A percentile compares a stretch with the other conserved stretches of the same genome.
These are phyloP conservation scores for Neocrepidodera transversa DNA, from an alignment of 2,888 invertebrate species.

Conservation along the genomic window DNA sequence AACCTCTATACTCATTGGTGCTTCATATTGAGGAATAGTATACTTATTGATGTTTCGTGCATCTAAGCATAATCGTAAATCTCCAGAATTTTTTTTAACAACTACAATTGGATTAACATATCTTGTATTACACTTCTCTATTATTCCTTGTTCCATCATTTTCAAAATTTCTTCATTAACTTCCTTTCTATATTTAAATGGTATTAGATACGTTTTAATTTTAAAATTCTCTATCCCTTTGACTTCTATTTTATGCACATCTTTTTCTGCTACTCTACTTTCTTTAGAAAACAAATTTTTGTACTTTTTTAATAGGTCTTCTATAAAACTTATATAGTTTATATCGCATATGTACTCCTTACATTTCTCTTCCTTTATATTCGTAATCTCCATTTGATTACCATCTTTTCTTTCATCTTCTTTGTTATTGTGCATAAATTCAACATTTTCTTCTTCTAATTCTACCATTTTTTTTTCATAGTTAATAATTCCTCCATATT, in stretches of 20 bases:
- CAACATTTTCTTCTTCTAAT: not conserved
- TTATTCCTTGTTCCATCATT: not conserved
- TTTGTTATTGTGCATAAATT: not conserved
- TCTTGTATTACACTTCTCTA: not conserved
- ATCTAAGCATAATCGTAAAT: slow-evolving; percentile 1
- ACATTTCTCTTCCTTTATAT: not conserved
- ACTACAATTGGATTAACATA: not conserved
- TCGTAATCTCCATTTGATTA: not conserved
- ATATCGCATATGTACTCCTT: not conserved
- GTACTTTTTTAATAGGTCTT: not conserved
- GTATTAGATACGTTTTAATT: slow-evolving; percentile 4
- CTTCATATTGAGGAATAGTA: slow-evolving; percentile 9
- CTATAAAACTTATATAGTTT: too few relatives aligned
- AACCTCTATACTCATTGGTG: not conserved
- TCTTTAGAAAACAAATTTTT: not conserved
- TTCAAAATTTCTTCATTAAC: not conserved
- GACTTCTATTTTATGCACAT: not conserved
- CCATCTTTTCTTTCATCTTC: not conserved
- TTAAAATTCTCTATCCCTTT: not conserved
- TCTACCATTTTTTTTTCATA: not conserved
- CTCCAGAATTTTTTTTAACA: not conserved
- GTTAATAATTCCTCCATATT: not conserved
- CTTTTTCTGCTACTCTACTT: not conserved
- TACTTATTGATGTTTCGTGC: not conserved
- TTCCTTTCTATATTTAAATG: not conserved